Percentiles rank a stretch among this genome's conserved stretches.
These are phyloP conservation scores for Ditylenchus weischeri DNA, from an alignment of 2,888 invertebrate species.

Conservation along the genomic window DNA sequence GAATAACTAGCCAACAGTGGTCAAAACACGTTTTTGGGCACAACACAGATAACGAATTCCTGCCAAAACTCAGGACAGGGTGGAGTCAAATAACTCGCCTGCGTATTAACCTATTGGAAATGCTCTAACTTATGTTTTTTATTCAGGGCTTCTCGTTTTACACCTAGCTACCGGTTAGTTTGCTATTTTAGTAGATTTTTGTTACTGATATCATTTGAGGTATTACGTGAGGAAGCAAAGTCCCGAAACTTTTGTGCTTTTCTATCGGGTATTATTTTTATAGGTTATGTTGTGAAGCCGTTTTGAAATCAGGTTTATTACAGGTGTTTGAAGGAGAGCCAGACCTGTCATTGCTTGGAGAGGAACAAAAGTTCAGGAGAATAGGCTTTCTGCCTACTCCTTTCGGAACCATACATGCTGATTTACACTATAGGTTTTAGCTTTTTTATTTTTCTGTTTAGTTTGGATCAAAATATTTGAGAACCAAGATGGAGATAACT, in stretches of 20 bases:
- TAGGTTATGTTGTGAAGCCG: neutral
- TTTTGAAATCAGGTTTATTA: conserved; percentile 15
- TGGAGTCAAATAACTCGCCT: too few species aligned
- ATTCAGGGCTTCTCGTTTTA: conserved; percentile 74
- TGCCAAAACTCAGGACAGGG: too few species aligned
- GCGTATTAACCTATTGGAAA: too few species aligned
- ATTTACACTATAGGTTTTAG: conserved; percentile 70
- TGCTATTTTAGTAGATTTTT: neutral
- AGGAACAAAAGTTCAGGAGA: conserved; percentile 74
- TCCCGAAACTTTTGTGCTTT: conserved; percentile 81
- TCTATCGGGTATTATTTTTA: conserved; percentile 66
- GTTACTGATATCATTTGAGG: neutral
- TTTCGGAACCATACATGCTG: conserved; percentile 77
- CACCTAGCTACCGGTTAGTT: conserved; percentile 77
- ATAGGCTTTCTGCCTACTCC: conserved; percentile 84
- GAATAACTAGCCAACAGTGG: too few species aligned
- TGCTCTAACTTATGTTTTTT: neutral
- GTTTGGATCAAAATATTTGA: too few species aligned
- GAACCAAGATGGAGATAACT: conserved; percentile 77
- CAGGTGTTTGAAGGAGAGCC: conserved; percentile 66
- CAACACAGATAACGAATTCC: too few species aligned
- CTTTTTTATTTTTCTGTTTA: too few species aligned
- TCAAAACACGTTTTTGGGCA: too few species aligned
- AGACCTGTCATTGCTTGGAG: conserved; percentile 65
- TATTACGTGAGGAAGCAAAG: conserved; percentile 78